phyloP scores from a whole-genome alignment of 2,113 vertebrate genomes.

The Cygnus atratus region DNA sequence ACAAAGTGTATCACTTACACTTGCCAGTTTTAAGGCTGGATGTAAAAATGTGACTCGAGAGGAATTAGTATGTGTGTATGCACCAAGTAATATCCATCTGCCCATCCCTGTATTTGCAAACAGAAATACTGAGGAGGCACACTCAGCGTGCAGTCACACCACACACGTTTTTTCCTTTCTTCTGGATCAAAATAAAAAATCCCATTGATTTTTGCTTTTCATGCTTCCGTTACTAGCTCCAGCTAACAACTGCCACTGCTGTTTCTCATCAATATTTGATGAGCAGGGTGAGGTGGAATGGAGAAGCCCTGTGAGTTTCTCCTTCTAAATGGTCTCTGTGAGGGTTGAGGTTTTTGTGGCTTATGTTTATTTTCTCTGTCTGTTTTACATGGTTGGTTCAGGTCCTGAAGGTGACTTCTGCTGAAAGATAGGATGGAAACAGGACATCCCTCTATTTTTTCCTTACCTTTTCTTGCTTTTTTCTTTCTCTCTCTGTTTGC shows the following conservation, averaged over 20 bases:
- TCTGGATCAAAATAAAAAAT: slow-evolving; percentile 6
- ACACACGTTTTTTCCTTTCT: background rate
- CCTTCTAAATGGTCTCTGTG: slow-evolving; percentile 60
- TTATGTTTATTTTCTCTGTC: slow-evolving; percentile 41
- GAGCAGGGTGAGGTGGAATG: slow-evolving; percentile 56
- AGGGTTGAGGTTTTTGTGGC: slow-evolving; percentile 70
- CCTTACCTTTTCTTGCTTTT: background rate
- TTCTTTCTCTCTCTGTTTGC: background rate
- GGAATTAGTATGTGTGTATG: background rate
- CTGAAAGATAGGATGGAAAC: background rate
- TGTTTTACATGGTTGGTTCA: slow-evolving; percentile 25
- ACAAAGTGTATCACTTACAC: fast-evolving
- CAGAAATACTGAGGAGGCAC: background rate
- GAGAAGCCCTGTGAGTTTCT: slow-evolving; percentile 59
- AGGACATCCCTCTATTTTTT: background rate
- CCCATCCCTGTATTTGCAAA: background rate
- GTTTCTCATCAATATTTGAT: slow-evolving; percentile 70
- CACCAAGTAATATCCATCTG: background rate
- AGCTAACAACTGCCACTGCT: slow-evolving; percentile 52
- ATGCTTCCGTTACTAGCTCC: slow-evolving; percentile 52
- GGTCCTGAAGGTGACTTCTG: slow-evolving; percentile 49
- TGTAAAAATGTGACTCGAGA: background rate
- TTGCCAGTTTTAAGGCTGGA: background rate
- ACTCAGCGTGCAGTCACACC: background rate
- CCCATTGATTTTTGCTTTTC: slow-evolving; percentile 64